Base-by-base conservation (phyloP, 2,888 invertebrate genomes). In the Lysandra coridon region DNA sequence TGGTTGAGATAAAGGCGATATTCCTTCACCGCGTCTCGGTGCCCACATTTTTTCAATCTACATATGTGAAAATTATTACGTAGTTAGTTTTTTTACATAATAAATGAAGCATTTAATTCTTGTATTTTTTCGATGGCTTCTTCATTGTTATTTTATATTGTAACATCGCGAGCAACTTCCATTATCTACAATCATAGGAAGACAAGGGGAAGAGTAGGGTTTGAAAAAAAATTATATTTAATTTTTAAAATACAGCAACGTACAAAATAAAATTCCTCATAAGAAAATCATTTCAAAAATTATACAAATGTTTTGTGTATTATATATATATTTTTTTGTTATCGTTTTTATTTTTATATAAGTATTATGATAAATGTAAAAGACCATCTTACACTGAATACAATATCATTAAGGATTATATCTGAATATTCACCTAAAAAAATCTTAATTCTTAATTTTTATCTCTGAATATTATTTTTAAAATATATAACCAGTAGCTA, bases 171-270 rank as follows among this genome's bases (percentile, higher is more conserved):
- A 5, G 33, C 69, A 69, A 33, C 69, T 69, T 12, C 69, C 69
- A 69, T 69, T 69, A 69, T 69, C 33, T 69, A 5, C 33, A 69
- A 69, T 69, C 69, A 69, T 69, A 69, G 69, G 33, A 69, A 69
- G 69, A 69, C 5, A 69, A 69, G 69, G 69, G 69, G 33, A 69
- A 69, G 2, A 69, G 37, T 69, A 69, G 69, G 37, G 69, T 69
- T 17, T 37, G 69, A 37, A 69, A 37, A 69, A 17, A 69, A 69
- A 1, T 33, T 69, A 23, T 23, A 0, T 23, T 23, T 23, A 2
- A 37, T 17, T 69, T 69, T 69, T 14, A 69, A 12, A 37, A 10
- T 30, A 64, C 64, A 12, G 2, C 12, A 64, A 4, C 7, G 3
- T 6, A 64, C 1, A 30, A 64, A 30, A 64, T 64, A 30, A 30